phyloP scores from a whole-genome alignment of 2,797 vertebrate genomes.

The Gambusia yucatana region DNA sequence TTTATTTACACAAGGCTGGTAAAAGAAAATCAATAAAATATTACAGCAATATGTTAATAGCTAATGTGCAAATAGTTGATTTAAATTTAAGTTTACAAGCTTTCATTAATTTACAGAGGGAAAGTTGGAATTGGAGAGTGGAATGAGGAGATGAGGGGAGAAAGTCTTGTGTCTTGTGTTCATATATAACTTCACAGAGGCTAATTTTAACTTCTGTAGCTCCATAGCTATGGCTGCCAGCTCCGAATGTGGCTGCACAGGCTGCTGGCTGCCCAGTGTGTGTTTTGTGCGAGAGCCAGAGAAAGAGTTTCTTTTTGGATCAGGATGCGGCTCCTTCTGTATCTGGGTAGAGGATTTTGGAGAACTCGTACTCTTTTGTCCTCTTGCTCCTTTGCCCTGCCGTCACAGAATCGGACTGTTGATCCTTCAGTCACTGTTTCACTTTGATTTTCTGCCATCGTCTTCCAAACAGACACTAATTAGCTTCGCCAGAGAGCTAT shows the following conservation, averaged over 20 bases:
- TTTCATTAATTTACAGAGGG: background rate
- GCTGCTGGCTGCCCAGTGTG: conserved; percentile 9
- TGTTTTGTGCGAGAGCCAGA: conserved; percentile 16
- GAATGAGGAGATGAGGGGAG: background rate
- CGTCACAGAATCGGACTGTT: conserved; percentile 28
- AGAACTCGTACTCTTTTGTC: conserved; percentile 41
- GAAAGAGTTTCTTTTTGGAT: conserved; percentile 35
- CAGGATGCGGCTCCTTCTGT: conserved; percentile 32
- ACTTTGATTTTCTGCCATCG: conserved; percentile 35
- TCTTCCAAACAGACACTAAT: conserved; percentile 31
- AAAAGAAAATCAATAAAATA: background rate
- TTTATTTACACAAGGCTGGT: background rate
- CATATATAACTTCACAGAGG: conserved; percentile 12
- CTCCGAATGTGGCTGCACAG: conserved; percentile 11
- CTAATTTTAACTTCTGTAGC: conserved; percentile 8
- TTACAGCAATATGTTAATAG: background rate
- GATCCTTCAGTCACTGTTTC: conserved; percentile 58
- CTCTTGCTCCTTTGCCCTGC: conserved; percentile 21
- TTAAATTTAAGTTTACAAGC: background rate
- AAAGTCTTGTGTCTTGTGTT: background rate
- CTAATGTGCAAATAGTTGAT: background rate
- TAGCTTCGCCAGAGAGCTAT: conserved; percentile 26
- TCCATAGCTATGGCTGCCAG: conserved; percentile 11
- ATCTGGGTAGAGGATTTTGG: conserved; percentile 13
- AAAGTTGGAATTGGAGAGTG: conserved; percentile 6